Percentiles rank a stretch among this genome's conserved stretches.
Conservation (phyloP, 2,797 vertebrate genomes). For the Pantherophis vulpinus region DNA sequence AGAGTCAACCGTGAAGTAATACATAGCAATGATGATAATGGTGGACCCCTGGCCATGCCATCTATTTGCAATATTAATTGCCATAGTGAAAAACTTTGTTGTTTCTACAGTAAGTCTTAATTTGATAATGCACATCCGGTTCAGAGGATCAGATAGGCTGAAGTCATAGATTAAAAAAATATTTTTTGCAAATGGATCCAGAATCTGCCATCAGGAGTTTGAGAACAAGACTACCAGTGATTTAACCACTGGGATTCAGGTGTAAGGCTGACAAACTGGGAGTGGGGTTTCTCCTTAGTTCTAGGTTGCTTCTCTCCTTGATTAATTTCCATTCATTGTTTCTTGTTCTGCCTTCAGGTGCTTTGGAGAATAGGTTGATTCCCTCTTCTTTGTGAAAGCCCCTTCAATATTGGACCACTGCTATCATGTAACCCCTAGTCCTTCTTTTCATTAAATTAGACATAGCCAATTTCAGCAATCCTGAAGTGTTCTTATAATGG, state of each 20-base stretch:
- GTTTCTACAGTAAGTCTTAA: neutral
- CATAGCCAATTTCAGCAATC: neutral
- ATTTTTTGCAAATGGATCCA: neutral
- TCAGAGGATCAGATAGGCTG: neutral
- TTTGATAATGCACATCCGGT: neutral
- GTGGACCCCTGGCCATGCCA: neutral
- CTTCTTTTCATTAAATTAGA: neutral
- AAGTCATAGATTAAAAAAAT: neutral
- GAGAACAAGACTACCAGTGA: neutral
- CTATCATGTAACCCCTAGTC: neutral
- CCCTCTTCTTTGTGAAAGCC: neutral
- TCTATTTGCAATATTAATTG: neutral
- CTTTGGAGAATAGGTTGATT: neutral
- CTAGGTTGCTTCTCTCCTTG: neutral
- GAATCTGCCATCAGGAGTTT: neutral
- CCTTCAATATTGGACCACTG: neutral
- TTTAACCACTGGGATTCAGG: neutral
- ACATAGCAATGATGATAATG: neutral
- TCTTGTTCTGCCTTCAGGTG: neutral
- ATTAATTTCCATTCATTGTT: neutral
- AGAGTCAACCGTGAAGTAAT: neutral
- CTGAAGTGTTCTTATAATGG: neutral
- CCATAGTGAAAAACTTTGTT: neutral
- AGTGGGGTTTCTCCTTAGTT: neutral
- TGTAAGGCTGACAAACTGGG: neutral